Conservation (phyloP, 2,113 vertebrate species). For the Vulpes ferrilata region DNA sequence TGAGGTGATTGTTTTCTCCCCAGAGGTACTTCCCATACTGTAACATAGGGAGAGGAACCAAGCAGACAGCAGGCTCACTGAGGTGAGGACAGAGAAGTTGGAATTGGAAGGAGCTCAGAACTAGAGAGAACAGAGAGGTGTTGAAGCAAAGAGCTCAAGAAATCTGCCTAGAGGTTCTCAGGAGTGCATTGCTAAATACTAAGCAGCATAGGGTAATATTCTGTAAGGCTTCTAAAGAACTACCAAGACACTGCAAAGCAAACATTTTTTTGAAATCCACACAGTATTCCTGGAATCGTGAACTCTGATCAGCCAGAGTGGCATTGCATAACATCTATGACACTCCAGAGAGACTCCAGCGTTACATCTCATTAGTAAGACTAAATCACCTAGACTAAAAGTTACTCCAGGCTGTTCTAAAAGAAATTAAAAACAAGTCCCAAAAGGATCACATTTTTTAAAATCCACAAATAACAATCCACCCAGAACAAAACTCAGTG, state of each 20-base stretch:
- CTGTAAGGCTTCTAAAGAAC: not conserved
- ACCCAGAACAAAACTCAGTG: not conserved
- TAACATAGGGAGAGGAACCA: rapidly evolving
- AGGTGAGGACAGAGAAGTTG: not conserved
- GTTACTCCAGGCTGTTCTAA: not conserved
- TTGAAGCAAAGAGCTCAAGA: not conserved
- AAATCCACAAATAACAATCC: rapidly evolving
- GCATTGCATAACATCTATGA: rapidly evolving
- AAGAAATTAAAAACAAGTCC: not conserved
- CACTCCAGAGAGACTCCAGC: not conserved
- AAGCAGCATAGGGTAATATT: not conserved
- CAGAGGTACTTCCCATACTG: too few relatives aligned
- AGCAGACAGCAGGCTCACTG: rapidly evolving
- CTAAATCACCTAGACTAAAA: not conserved
- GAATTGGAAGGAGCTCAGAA: rapidly evolving
- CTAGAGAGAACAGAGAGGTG: not conserved
- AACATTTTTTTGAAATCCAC: not conserved
- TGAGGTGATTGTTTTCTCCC: not conserved
- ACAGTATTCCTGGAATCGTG: not conserved
- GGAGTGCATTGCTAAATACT: not conserved
- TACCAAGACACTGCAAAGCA: too few relatives aligned
- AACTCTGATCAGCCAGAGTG: not conserved
- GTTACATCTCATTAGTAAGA: not conserved
- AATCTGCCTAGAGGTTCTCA: not conserved
- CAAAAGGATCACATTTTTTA: not conserved